Conservation (phyloP, 2,797 vertebrate genomes). For the Oceanodroma leucorhoa region DNA sequence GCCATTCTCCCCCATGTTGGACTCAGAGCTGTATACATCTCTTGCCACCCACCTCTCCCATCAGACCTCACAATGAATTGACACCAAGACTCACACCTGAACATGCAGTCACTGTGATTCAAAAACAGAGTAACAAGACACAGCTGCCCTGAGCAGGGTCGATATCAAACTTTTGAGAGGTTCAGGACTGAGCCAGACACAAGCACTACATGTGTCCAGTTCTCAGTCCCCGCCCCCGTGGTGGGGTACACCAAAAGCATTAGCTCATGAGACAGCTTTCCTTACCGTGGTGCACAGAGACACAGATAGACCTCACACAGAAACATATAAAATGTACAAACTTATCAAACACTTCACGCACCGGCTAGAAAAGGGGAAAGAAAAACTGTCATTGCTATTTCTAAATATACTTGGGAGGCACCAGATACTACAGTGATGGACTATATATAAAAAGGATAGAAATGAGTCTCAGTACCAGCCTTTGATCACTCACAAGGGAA, state of each 20-base stretch:
- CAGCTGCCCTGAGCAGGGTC: not conserved
- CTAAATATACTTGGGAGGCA: conserved; percentile 17
- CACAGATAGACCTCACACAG: not conserved
- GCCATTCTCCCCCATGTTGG: not conserved
- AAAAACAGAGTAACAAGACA: not conserved
- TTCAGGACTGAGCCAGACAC: not conserved
- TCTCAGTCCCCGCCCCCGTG: not conserved
- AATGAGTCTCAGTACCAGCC: not conserved
- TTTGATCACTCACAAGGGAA: conserved; percentile 6
- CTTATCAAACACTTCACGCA: not conserved
- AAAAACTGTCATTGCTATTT: not conserved
- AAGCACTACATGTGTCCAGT: not conserved
- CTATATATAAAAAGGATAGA: not conserved
- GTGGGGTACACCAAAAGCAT: not conserved
- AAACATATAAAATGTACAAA: not conserved
- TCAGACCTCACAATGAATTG: not conserved
- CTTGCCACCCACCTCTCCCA: not conserved
- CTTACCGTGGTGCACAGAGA: not conserved
- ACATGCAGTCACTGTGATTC: not conserved
- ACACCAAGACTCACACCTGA: not conserved
- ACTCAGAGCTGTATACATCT: not conserved
- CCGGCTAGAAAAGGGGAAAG: not conserved
- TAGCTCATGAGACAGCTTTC: not conserved
- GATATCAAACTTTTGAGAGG: not conserved
- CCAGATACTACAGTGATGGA: not conserved